Evolutionary conservation across 2,888 invertebrate species (phyloP), one percentile per base, ranked within the genome.

Genomic region (Cynaeus angustus): DNA sequence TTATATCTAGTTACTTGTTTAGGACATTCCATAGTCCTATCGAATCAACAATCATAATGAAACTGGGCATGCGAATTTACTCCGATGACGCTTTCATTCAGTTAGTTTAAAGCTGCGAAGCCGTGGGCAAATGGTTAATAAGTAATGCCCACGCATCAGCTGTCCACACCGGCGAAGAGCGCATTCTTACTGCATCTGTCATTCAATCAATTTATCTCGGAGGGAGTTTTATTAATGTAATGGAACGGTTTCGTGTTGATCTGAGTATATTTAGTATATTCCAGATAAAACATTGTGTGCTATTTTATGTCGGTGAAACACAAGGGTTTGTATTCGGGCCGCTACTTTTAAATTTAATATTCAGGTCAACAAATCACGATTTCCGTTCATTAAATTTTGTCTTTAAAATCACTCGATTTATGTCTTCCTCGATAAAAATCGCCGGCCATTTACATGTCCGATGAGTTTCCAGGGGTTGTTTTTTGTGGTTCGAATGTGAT

Each of bases 51-150:
- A 59, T 59, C 45, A 46, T 59, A 59, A 59, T 59, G 45, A 59
- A 59, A 59, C 10, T 37, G 9, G 7, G 59, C 59, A 59, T 33
- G 46, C 46, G 59, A 59, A 59, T 46, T 59, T 59, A 59, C 26
- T 55, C 38, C 66, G 55, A 65, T 45, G 45, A 43, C 41, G 41
- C 41, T 61, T 68, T 56, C 67, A 68, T 68, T 68, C 62, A 68
- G 37, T 68, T 33, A 46, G 21, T 61, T 67, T 67, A 67, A 45
- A 46, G 41, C 59, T 33, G 16, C 41, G 41, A 21, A 28, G 46
- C 66, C 58, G 26, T 58, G 30, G 66, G 68, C 62, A 62, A 52
- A 41, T 33, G 33, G 46, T 62, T 68, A 68, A 68, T 68, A 68
- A 46, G 53, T 33, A 62, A 38, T 28, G 6, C 68, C 62, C 55